These are phyloP conservation scores for Mechanitis mazaeus DNA, from an alignment of 2,888 invertebrate species.

Conservation along the genomic window DNA sequence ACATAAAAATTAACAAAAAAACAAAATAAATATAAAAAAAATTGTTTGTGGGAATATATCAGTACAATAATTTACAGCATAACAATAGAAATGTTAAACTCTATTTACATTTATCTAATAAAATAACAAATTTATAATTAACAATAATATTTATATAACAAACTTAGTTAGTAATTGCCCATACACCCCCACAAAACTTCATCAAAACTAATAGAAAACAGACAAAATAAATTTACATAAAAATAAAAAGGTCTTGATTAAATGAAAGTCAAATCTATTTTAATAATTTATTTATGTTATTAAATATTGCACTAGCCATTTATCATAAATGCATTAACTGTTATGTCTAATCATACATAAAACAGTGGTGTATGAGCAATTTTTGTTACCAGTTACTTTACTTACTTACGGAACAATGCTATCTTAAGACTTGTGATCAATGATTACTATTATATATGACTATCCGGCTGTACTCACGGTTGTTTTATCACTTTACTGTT, in stretches of 20 bases:
- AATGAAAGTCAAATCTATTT: slow-evolving; percentile 68
- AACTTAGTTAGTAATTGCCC: slow-evolving; percentile 57
- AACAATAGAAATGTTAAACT: slow-evolving; percentile 19
- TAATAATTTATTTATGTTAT: slow-evolving; percentile 64
- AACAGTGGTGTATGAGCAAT: slow-evolving; percentile 75
- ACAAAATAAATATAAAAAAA: slow-evolving; percentile 32
- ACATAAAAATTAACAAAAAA: slow-evolving; percentile 21
- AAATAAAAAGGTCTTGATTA: slow-evolving; percentile 60
- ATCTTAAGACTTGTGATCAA: too few species aligned
- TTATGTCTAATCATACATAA: slow-evolving; percentile 56
- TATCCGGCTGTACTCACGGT: too few species aligned
- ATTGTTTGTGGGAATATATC: slow-evolving; percentile 74
- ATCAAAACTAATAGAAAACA: slow-evolving; percentile 45
- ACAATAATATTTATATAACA: slow-evolving; percentile 12
- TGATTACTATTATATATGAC: too few species aligned
- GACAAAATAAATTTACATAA: slow-evolving; percentile 57
- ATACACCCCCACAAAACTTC: slow-evolving; percentile 76
- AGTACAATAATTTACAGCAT: slow-evolving; percentile 37
- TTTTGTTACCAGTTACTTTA: slow-evolving; percentile 33
- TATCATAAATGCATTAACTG: slow-evolving; percentile 36
- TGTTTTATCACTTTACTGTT: too few species aligned
- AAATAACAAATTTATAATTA: slow-evolving; percentile 17
- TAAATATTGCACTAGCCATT: slow-evolving; percentile 57
- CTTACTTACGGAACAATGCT: too few species aligned
- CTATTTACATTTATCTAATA: slow-evolving; percentile 14